Evolutionary conservation across 2,113 vertebrate genomes (phyloP).

Genomic region (Nematolebias whitei): DNA sequence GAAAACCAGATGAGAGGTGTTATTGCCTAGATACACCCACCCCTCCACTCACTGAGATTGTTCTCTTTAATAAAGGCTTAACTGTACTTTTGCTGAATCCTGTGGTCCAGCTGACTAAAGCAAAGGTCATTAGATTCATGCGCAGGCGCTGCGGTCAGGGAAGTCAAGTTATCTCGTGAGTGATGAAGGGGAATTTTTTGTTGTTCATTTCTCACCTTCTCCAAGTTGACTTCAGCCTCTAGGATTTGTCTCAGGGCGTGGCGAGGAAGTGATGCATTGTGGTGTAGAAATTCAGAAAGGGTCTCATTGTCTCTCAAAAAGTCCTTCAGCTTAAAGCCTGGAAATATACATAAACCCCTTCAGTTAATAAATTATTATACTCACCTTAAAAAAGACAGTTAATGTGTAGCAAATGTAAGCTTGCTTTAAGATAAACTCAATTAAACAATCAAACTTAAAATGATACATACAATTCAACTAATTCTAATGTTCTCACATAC

Average conservation of each 20-base stretch:
- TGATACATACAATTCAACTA: background rate
- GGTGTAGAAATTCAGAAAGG: constrained; percentile 88
- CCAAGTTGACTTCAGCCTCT: constrained; percentile 86
- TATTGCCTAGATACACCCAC: background rate
- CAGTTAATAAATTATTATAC: background rate
- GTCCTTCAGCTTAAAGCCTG: constrained; percentile 92
- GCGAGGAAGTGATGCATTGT: constrained; percentile 85
- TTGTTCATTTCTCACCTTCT: constrained; percentile 80
- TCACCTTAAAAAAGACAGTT: background rate
- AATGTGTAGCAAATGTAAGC: background rate
- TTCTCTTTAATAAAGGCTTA: constrained; percentile 65
- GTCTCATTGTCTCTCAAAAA: constrained; percentile 91
- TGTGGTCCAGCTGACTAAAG: constrained; percentile 33
- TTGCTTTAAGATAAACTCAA: background rate
- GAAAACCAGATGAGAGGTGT: constrained; percentile 3
- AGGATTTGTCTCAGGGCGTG: constrained; percentile 83
- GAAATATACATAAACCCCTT: background rate
- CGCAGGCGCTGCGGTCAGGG: background rate
- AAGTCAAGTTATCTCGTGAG: constrained; percentile 25
- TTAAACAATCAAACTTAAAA: background rate
- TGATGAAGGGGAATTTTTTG: constrained; percentile 3
- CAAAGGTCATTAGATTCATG: constrained; percentile 62
- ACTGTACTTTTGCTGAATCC: constrained; percentile 38
- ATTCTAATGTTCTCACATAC: too few relatives aligned
- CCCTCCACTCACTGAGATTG: constrained; percentile 28